Evolutionary conservation across 2,888 invertebrate genomes (phyloP).

Genomic region (Chaitophorus viminalis): DNA sequence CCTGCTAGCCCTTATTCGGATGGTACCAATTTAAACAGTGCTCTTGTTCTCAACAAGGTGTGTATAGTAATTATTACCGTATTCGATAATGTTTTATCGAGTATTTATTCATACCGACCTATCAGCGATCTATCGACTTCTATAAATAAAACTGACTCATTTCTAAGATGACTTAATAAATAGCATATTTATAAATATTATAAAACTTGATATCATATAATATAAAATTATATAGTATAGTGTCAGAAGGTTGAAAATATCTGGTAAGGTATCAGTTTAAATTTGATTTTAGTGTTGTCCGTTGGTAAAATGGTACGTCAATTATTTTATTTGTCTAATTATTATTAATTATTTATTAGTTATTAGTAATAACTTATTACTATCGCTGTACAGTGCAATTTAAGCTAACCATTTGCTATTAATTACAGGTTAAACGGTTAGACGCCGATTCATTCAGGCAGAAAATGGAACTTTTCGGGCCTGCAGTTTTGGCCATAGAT

Average conservation of each 20-base stretch:
- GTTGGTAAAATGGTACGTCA: conserved; percentile 5
- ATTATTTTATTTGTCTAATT: no score
- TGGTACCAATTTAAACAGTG: conserved; percentile 69
- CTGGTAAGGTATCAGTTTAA: conserved; percentile 6
- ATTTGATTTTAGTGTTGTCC: not conserved
- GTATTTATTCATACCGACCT: conserved; percentile 9
- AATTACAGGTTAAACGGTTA: conserved; percentile 40
- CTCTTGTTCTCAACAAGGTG: conserved; percentile 71
- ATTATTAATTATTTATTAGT: no score
- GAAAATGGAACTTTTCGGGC: conserved; percentile 52
- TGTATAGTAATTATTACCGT: not conserved
- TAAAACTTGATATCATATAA: conserved; percentile 29
- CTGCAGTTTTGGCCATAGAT: conserved; percentile 64
- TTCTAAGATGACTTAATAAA: conserved; percentile 25
- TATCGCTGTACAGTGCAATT: not conserved
- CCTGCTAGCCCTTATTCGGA: conserved; percentile 72
- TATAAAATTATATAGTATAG: conserved; percentile 1
- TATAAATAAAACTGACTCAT: conserved; percentile 30
- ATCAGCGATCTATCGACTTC: not conserved
- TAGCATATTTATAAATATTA: conserved; percentile 18
- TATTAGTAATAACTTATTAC: conserved; percentile 44
- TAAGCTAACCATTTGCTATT: not conserved
- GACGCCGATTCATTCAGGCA: conserved; percentile 58
- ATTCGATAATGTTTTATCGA: conserved; percentile 20
- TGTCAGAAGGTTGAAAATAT: conserved; percentile 30